Evolutionary conservation across 1,140 invertebrate genomes (phyloP).

Genomic region (Pentalonia nigronervosa): DNA sequence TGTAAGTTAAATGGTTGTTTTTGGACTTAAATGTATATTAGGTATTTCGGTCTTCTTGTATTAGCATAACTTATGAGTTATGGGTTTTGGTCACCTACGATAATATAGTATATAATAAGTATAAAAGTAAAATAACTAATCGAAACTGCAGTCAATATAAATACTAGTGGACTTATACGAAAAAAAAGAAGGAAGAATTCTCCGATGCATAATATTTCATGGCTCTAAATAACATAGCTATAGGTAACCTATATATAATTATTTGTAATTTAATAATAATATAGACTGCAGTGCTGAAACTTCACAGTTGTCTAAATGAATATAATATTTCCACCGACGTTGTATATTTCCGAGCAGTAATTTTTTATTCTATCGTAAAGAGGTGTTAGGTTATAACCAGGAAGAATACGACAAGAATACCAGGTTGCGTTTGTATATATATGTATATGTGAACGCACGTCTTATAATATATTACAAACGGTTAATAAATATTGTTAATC

Average conservation of each 20-base stretch:
- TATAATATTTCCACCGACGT: neutral
- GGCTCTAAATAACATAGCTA: neutral
- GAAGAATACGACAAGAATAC: neutral
- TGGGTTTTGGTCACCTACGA: neutral
- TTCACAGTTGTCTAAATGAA: neutral
- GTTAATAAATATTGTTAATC: constrained; percentile 28
- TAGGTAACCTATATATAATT: neutral
- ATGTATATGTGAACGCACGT: neutral
- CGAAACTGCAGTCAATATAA: neutral
- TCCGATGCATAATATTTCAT: neutral
- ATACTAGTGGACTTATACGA: neutral
- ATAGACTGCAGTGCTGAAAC: neutral
- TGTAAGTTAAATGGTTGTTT: neutral
- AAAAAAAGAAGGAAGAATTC: neutral
- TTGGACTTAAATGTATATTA: neutral
- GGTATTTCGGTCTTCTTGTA: neutral
- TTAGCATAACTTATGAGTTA: neutral
- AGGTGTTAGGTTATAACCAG: too few relatives aligned
- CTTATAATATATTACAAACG: neutral
- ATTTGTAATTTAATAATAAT: neutral
- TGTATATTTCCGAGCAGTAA: neutral
- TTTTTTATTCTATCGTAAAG: neutral
- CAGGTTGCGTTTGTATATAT: neutral
- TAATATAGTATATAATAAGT: neutral
- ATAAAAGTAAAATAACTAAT: neutral